Conservation (phyloP, 2,888 invertebrate species). For the Patella caerulea region DNA sequence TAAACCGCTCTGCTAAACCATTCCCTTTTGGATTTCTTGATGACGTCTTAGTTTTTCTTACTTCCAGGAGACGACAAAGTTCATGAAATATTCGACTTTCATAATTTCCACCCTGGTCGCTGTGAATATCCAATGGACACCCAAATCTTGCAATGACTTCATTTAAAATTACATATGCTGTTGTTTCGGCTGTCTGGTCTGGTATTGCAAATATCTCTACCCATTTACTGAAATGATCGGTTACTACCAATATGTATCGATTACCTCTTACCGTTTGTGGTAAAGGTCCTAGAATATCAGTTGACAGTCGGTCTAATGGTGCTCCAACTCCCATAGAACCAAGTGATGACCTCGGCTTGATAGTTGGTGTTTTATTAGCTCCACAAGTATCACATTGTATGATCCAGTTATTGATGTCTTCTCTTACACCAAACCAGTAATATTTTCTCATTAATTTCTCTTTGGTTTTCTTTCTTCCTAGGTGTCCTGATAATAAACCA, state of each 20-base stretch:
- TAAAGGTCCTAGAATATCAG: conserved; percentile 39
- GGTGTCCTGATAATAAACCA: conserved; percentile 27
- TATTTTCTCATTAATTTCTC: conserved; percentile 7
- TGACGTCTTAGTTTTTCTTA: conserved; percentile 36
- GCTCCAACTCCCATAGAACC: conserved; percentile 31
- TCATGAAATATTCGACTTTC: conserved; percentile 36
- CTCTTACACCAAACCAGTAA: conserved; percentile 32
- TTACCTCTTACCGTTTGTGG: conserved; percentile 37
- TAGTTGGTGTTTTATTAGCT: conserved; percentile 24
- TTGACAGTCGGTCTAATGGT: conserved; percentile 31
- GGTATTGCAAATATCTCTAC: conserved; percentile 32
- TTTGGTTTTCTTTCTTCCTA: conserved; percentile 29
- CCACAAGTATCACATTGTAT: conserved; percentile 31
- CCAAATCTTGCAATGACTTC: conserved; percentile 37
- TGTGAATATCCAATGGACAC: conserved; percentile 28
- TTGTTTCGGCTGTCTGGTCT: conserved; percentile 36
- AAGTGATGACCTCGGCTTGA: conserved; percentile 25
- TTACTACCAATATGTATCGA: conserved; percentile 37
- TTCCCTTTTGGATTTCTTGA: conserved; percentile 35
- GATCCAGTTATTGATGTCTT: conserved; percentile 28
- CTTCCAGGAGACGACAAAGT: conserved; percentile 35
- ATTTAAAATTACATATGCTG: conserved; percentile 33
- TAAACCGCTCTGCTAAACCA: conserved; percentile 35
- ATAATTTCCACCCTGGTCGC: conserved; percentile 38
- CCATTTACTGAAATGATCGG: conserved; percentile 40